These are phyloP conservation scores for Eulemur rufifrons DNA, from an alignment of 2,113 vertebrate species.

Conservation along the genomic window DNA sequence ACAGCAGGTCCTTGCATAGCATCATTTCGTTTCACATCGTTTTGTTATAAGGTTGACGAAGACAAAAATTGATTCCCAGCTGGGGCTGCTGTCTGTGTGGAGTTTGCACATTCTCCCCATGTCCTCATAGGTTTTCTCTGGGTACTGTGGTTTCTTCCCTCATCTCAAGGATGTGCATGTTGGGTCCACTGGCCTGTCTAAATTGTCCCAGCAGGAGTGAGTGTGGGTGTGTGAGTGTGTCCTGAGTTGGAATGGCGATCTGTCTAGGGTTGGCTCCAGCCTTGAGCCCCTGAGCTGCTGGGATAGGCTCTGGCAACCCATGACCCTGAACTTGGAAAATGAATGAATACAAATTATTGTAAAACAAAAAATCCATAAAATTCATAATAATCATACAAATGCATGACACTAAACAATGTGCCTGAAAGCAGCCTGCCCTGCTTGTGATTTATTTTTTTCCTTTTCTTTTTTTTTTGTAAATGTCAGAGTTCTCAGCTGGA, in stretches of 20 bases:
- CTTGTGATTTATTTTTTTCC: too few relatives aligned
- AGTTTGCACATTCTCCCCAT: background rate
- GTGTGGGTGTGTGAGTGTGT: background rate
- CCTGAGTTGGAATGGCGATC: background rate
- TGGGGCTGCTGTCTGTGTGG: background rate
- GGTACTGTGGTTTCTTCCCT: background rate
- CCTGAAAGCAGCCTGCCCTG: background rate
- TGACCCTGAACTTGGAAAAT: background rate
- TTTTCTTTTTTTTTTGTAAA: background rate
- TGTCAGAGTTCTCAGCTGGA: conserved; percentile 90
- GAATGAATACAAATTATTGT: background rate
- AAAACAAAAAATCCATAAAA: background rate
- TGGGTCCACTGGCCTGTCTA: background rate
- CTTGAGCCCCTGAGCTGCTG: background rate
- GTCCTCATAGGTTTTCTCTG: background rate
- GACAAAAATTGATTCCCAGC: background rate
- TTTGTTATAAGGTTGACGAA: background rate
- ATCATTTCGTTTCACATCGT: background rate
- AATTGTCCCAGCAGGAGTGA: background rate
- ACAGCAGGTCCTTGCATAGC: background rate
- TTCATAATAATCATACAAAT: background rate
- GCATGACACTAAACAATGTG: background rate
- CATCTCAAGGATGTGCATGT: background rate
- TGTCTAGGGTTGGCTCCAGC: background rate
- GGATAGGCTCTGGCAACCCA: background rate